Conservation (phyloP, 2,797 vertebrate species). For the Pangasius larnaudii region DNA sequence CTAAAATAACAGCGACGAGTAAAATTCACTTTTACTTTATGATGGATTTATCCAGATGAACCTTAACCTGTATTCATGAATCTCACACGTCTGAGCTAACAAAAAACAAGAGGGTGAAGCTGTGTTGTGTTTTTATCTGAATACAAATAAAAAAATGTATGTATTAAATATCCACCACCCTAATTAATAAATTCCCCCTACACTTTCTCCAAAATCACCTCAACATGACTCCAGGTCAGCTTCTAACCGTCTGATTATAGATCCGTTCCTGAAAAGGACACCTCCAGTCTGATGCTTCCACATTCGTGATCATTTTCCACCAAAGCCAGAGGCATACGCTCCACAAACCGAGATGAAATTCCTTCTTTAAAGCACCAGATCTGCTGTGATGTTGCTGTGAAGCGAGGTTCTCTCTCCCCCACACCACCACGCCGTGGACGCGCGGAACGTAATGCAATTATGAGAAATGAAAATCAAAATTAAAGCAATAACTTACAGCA, state of each 20-base stretch:
- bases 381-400: slow-evolving; percentile 6
- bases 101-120: not conserved
- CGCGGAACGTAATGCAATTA: slow-evolving; percentile 66
- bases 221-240: not conserved
- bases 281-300: not conserved
- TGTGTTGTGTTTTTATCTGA: not conserved
- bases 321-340: not conserved
- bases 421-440: slow-evolving; percentile 22
- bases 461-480: slow-evolving; percentile 74
- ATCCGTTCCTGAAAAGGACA: not conserved
- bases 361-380: slow-evolving; percentile 33
- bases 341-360: slow-evolving; percentile 2
- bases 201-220: not conserved
- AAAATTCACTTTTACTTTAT: not conserved
- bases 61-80: not conserved
- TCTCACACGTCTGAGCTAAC: not conserved
- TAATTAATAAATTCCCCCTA: not conserved
- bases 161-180: not conserved
- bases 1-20: not conserved
- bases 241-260: not conserved
- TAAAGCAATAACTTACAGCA: slow-evolving; percentile 72
- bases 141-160: not conserved
- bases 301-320: not conserved
- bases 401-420: slow-evolving; percentile 30
- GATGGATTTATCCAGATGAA: not conserved